Percentiles rank a stretch among this genome's conserved stretches.
These are phyloP conservation scores for Wiebesia pumilae DNA, from an alignment of 1,140 invertebrate species.

Conservation along the genomic window DNA sequence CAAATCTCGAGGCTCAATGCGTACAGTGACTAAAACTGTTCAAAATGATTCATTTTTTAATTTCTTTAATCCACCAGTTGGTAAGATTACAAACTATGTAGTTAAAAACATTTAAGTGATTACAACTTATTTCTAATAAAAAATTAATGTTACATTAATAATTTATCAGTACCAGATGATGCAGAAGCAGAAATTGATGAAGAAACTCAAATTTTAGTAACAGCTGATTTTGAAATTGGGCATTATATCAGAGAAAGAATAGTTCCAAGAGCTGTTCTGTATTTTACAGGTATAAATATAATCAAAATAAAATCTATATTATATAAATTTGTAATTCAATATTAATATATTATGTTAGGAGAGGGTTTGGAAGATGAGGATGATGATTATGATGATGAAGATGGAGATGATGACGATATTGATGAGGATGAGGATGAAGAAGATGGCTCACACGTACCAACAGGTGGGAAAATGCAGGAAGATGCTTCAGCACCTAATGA, in stretches of 20 bases:
- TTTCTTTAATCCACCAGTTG: slow-evolving; percentile 94
- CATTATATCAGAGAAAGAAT: slow-evolving; percentile 96
- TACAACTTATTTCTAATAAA: neutral
- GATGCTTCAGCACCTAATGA: slow-evolving; percentile 64
- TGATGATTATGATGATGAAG: slow-evolving; percentile 81
- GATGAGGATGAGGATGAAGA: slow-evolving; percentile 71
- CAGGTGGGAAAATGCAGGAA: slow-evolving; percentile 60
- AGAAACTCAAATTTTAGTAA: slow-evolving; percentile 84
- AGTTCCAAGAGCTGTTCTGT: slow-evolving; percentile 93
- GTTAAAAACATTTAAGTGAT: neutral
- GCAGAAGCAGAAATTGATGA: slow-evolving; percentile 82
- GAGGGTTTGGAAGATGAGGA: slow-evolving; percentile 87
- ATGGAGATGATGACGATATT: slow-evolving; percentile 70
- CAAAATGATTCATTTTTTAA: slow-evolving; percentile 98
- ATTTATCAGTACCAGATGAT: slow-evolving; percentile 77
- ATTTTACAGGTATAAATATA: slow-evolving; percentile 85
- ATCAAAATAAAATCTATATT: slow-evolving; percentile 20
- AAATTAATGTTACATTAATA: neutral
- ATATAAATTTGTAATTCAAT: slow-evolving; percentile 10
- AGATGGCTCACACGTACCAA: slow-evolving; percentile 55
- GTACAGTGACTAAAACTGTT: slow-evolving; percentile 95
- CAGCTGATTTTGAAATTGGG: slow-evolving; percentile 97
- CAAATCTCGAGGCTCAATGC: slow-evolving; percentile 92
- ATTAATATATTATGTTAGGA: slow-evolving; percentile 66
- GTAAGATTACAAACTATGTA: slow-evolving; percentile 71